Evolutionary conservation across 2,888 invertebrate genomes (phyloP).

Genomic region (Eupithecia dodoneata): DNA sequence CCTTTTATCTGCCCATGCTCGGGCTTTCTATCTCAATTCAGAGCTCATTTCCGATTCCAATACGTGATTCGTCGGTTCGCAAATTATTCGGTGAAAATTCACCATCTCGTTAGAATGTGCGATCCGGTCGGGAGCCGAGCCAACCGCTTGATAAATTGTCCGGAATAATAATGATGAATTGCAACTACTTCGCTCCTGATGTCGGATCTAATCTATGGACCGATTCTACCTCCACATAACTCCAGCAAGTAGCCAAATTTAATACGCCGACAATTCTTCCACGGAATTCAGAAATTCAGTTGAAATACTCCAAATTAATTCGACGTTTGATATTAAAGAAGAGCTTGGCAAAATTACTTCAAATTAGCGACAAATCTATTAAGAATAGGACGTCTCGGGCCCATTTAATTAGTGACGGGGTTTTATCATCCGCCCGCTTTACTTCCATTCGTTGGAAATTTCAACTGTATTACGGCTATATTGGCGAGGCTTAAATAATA

Average conservation of each 20-base stretch:
- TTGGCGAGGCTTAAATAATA: slow-evolving; percentile 77
- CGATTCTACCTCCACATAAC: slow-evolving; percentile 57
- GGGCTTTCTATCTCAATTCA: slow-evolving; percentile 82
- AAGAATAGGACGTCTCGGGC: slow-evolving; percentile 74
- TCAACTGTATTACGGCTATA: slow-evolving; percentile 71
- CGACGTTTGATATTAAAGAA: slow-evolving; percentile 64
- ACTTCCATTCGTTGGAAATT: slow-evolving; percentile 72
- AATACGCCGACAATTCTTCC: slow-evolving; percentile 28
- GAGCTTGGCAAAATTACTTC: slow-evolving; percentile 68
- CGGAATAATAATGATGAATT: slow-evolving; percentile 85
- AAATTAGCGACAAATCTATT: slow-evolving; percentile 82
- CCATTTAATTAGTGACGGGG: slow-evolving; percentile 82
- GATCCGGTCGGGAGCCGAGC: slow-evolving; percentile 78
- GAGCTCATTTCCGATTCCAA: slow-evolving; percentile 81
- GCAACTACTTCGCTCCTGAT: slow-evolving; percentile 77
- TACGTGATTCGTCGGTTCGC: slow-evolving; percentile 84
- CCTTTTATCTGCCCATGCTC: slow-evolving; percentile 69
- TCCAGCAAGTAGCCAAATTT: slow-evolving; percentile 28
- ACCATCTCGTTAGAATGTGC: slow-evolving; percentile 84
- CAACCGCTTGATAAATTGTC: slow-evolving; percentile 85
- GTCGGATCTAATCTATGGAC: slow-evolving; percentile 75
- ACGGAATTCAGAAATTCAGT: slow-evolving; percentile 37
- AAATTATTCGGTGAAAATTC: slow-evolving; percentile 84
- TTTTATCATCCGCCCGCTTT: slow-evolving; percentile 79
- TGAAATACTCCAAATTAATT: slow-evolving; percentile 59